These are phyloP conservation scores for Vulpes lagopus DNA, from an alignment of 2,113 vertebrate species.

Conservation along the genomic window DNA sequence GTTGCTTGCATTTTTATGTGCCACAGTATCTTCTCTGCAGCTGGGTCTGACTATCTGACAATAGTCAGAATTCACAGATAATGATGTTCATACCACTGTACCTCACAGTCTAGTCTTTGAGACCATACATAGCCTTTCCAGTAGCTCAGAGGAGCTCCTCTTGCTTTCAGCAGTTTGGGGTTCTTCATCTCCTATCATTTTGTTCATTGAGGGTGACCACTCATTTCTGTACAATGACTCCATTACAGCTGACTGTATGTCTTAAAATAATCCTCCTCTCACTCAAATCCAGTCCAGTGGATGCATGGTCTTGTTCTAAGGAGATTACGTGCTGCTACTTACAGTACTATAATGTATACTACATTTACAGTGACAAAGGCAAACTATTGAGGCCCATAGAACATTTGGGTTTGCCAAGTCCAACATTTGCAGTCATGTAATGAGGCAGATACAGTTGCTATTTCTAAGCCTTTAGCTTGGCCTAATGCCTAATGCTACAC, in stretches of 20 bases:
- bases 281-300: not conserved
- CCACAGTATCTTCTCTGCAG: not conserved
- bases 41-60: too few species aligned
- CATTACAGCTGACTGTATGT: rapidly evolving
- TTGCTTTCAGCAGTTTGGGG: not conserved
- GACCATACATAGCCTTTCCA: not conserved
- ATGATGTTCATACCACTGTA: not conserved
- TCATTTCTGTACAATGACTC: too few species aligned
- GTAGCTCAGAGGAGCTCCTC: not conserved
- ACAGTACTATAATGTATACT: rapidly evolving
- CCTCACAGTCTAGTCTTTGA: not conserved
- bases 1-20: not conserved
- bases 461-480: not conserved
- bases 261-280: not conserved
- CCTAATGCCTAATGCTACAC: not conserved
- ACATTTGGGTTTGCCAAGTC: not conserved
- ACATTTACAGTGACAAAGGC: not conserved
- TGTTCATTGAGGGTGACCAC: not conserved
- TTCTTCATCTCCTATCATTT: not conserved
- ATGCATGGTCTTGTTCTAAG: not conserved
- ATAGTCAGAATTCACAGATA: not conserved
- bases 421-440: not conserved
- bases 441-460: not conserved
- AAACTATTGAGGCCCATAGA: not conserved
- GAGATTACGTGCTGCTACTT: too few species aligned